Percentiles rank a stretch among this genome's conserved stretches.
Evolutionary conservation across 2,797 vertebrate species (phyloP).

Genomic region (Trachurus trachurus): DNA sequence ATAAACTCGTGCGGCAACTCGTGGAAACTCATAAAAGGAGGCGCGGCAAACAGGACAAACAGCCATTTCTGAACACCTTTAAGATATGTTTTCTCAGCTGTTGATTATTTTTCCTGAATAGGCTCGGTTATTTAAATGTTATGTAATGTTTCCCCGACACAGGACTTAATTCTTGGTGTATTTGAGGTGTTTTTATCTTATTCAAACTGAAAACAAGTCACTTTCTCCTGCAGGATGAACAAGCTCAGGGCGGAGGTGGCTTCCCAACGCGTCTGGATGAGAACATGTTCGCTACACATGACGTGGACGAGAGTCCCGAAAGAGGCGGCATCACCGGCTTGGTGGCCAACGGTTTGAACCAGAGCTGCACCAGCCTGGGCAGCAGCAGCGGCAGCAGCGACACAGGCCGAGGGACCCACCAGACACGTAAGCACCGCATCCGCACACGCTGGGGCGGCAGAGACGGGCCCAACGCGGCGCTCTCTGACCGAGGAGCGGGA

Average conservation of each 20-base stretch:
- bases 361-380: conserved; percentile 94
- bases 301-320: conserved; percentile 80
- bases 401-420: conserved; percentile 85
- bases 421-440: conserved; percentile 80
- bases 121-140: too few species aligned
- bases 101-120: background rate
- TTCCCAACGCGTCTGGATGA: conserved; percentile 92
- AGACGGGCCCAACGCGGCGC: background rate
- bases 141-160: too few species aligned
- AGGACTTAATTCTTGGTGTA: background rate
- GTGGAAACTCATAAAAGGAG: too few species aligned
- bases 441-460: background rate
- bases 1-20: too few species aligned
- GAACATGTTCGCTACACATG: conserved; percentile 80
- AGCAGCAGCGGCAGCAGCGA: conserved; percentile 95
- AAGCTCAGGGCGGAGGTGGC: conserved; percentile 78
- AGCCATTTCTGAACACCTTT: too few species aligned
- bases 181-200: background rate
- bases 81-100: background rate
- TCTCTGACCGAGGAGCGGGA: background rate
- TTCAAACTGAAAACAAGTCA: background rate
- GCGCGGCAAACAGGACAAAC: too few species aligned
- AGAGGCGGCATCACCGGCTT: conserved; percentile 83
- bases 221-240: conserved; percentile 88
- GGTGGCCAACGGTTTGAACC: conserved; percentile 90